These are phyloP conservation scores for Ursus arctos DNA, from an alignment of 2,113 vertebrate genomes.

Conservation along the genomic window DNA sequence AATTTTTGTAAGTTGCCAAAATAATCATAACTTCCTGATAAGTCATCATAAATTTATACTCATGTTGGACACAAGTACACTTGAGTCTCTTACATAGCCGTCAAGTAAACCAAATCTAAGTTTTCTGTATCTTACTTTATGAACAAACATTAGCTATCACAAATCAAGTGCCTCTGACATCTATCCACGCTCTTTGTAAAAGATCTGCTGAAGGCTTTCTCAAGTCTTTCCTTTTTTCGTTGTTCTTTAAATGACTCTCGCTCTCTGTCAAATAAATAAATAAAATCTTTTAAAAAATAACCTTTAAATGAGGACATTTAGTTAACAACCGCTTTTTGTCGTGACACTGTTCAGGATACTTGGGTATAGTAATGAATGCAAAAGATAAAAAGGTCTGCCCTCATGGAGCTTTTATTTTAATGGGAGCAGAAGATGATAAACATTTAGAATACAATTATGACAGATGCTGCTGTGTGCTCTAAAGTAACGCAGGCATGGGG, in stretches of 20 bases:
- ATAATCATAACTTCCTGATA: neutral
- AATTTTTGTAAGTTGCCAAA: conserved; percentile 44
- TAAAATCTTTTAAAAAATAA: neutral
- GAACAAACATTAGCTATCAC: conserved; percentile 4
- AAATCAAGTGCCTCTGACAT: conserved; percentile 31
- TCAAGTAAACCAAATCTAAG: neutral
- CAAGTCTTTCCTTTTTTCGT: neutral
- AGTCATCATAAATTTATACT: neutral
- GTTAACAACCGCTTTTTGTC: neutral
- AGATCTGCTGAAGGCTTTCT: neutral
- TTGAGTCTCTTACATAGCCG: neutral
- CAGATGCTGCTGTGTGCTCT: neutral
- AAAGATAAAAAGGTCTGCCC: neutral
- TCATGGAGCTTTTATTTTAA: neutral
- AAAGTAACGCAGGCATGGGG: neutral
- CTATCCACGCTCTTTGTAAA: conserved; percentile 16
- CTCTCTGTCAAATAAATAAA: neutral
- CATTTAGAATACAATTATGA: neutral
- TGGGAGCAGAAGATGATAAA: neutral
- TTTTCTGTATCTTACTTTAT: conserved; percentile 12
- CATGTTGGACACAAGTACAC: neutral
- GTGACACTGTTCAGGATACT: neutral
- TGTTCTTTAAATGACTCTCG: neutral
- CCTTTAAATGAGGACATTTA: conserved; percentile 6
- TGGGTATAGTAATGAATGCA: neutral